Percentiles rank a stretch among this genome's conserved stretches.
Conservation (phyloP, 2,888 invertebrate species). For the Melieria omissa region DNA sequence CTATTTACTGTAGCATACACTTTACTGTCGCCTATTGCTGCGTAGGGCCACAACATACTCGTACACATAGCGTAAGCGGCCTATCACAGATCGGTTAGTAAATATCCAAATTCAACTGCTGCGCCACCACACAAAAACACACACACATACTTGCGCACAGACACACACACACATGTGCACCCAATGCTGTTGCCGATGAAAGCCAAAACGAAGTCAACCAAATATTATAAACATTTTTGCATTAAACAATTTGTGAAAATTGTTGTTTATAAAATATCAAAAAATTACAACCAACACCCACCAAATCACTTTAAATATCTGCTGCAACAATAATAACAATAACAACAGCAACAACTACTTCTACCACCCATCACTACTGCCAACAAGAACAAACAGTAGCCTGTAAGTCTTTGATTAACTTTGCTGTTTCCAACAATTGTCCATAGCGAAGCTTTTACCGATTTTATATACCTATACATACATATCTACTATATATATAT, state of each 20-base stretch:
- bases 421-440: slow-evolving; percentile 21
- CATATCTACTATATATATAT: slow-evolving; percentile 7
- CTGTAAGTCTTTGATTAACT: slow-evolving; percentile 47
- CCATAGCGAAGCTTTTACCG: neutral
- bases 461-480: neutral
- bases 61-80: too few species aligned
- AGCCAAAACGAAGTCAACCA: slow-evolving; percentile 26
- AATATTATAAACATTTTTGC: neutral
- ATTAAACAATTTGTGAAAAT: slow-evolving; percentile 9
- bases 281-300: slow-evolving; percentile 20
- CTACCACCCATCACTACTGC: slow-evolving; percentile 58
- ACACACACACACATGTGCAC: neutral
- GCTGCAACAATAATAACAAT: neutral
- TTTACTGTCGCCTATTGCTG: too few species aligned
- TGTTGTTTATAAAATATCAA: slow-evolving; percentile 21
- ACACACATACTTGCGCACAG: neutral
- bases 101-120: neutral
- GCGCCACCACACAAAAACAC: slow-evolving; percentile 11
- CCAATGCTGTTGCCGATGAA: too few species aligned
- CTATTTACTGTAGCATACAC: too few species aligned
- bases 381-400: slow-evolving; percentile 67
- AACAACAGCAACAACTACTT: neutral
- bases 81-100: neutral
- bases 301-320: slow-evolving; percentile 10
- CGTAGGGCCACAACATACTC: too few species aligned